phyloP scores from a whole-genome alignment of 2,888 invertebrate genomes.

The Panopea generosa region DNA sequence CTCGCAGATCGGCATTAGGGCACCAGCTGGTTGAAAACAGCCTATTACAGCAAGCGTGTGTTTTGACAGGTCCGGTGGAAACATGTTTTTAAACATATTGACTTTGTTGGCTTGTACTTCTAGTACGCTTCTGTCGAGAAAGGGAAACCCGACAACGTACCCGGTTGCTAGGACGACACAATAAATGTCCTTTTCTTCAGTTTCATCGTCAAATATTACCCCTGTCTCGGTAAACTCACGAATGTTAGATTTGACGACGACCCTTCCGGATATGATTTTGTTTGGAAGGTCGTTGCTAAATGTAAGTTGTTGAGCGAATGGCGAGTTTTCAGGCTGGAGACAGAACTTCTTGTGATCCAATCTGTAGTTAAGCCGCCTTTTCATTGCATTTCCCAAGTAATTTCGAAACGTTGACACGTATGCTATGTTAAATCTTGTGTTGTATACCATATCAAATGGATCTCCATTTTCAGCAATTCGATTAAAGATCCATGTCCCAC shows the following conservation, averaged over 20 bases:
- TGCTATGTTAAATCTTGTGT: not conserved
- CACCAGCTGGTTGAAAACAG: constrained; percentile 85
- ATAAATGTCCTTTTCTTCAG: constrained; percentile 80
- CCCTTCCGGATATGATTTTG: constrained; percentile 81
- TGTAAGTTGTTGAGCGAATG: constrained; percentile 78
- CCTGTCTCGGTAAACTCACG: constrained; percentile 75
- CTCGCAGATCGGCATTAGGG: constrained; percentile 86
- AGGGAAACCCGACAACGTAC: constrained; percentile 85
- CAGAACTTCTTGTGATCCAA: constrained; percentile 85
- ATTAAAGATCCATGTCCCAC: not conserved
- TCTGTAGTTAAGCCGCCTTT: constrained; percentile 70
- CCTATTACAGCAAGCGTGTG: constrained; percentile 85
- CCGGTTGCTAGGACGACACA: constrained; percentile 84
- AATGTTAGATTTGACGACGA: constrained; percentile 82
- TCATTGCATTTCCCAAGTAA: not conserved
- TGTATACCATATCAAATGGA: not conserved
- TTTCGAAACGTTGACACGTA: constrained; percentile 23
- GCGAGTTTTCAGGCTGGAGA: constrained; percentile 83
- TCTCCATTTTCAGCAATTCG: not conserved
- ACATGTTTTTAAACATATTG: constrained; percentile 84
- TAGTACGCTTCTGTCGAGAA: constrained; percentile 80
- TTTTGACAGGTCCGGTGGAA: constrained; percentile 81
- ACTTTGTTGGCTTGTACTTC: constrained; percentile 78
- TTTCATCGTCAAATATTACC: constrained; percentile 80
- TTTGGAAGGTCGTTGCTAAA: constrained; percentile 85